Conservation (phyloP, 2,888 invertebrate species). For the Diadegma fenestrale region DNA sequence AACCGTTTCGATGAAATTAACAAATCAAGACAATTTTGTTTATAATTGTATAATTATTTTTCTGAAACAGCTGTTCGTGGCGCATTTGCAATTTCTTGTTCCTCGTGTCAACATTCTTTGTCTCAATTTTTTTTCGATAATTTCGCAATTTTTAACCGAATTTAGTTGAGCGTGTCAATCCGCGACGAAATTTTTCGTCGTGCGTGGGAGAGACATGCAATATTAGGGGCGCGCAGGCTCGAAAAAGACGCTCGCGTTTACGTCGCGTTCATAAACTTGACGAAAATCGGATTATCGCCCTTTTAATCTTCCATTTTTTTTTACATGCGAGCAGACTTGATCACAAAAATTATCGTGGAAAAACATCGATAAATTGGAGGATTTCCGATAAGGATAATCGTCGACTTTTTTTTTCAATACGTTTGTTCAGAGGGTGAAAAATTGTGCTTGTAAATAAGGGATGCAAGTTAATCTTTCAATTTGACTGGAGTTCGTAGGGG, state of each 20-base stretch:
- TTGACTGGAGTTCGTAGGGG: background rate
- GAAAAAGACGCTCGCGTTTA: background rate
- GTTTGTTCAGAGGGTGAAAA: background rate
- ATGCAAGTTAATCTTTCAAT: background rate
- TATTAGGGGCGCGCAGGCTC: background rate
- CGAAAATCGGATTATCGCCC: slow-evolving; percentile 32
- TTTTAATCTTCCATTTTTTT: slow-evolving; percentile 9
- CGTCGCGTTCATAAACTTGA: slow-evolving; percentile 16
- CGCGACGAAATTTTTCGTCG: background rate
- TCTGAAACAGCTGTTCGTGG: background rate
- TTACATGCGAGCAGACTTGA: slow-evolving; percentile 1
- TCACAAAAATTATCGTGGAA: background rate
- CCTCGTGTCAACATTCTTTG: background rate
- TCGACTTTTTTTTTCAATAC: background rate
- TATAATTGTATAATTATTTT: background rate
- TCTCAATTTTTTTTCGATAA: background rate
- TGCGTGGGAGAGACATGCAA: background rate
- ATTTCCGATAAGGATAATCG: slow-evolving; percentile 5
- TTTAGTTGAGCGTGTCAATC: background rate
- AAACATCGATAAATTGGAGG: slow-evolving; percentile 26
- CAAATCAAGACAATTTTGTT: background rate
- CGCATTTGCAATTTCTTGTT: background rate
- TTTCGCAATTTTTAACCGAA: background rate
- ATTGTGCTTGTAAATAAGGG: background rate
- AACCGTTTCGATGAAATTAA: background rate